A percentile compares a stretch with the other conserved stretches of the same genome.
phyloP scores from a whole-genome alignment of 2,797 vertebrate genomes.

The Hemitrygon akajei region DNA sequence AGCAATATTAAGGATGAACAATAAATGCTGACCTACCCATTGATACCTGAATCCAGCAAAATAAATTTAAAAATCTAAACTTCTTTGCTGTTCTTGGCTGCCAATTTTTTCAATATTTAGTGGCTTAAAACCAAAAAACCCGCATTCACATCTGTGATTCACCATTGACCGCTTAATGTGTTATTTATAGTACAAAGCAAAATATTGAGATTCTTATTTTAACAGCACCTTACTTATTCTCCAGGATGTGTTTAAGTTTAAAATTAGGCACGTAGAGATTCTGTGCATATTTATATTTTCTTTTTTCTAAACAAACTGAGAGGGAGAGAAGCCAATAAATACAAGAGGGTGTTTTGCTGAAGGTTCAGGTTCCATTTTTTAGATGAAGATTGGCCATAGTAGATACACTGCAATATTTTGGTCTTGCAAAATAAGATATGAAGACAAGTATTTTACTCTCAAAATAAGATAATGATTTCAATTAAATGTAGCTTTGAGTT shows the following conservation, averaged over 20 bases:
- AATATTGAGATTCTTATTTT: conserved; percentile 22
- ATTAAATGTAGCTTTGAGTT: neutral
- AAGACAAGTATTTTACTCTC: neutral
- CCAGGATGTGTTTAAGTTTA: conserved; percentile 22
- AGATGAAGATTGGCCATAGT: neutral
- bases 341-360: neutral
- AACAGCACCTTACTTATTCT: conserved; percentile 27
- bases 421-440: neutral
- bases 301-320: conserved; percentile 26
- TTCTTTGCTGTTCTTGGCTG: neutral
- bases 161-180: conserved; percentile 25
- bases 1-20: no score
- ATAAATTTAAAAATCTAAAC: neutral
- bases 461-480: neutral
- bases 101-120: neutral
- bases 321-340: conserved; percentile 1
- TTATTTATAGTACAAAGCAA: conserved; percentile 14
- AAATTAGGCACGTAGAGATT: neutral
- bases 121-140: conserved; percentile 7
- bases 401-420: neutral
- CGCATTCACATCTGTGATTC: conserved; percentile 20
- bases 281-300: conserved; percentile 25
- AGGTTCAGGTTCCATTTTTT: neutral
- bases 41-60: no score
- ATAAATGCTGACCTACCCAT: no score